Evolutionary conservation across 2,113 vertebrate genomes (phyloP), one percentile per base, ranked within the genome.

Genomic region (Raja brachyura): DNA sequence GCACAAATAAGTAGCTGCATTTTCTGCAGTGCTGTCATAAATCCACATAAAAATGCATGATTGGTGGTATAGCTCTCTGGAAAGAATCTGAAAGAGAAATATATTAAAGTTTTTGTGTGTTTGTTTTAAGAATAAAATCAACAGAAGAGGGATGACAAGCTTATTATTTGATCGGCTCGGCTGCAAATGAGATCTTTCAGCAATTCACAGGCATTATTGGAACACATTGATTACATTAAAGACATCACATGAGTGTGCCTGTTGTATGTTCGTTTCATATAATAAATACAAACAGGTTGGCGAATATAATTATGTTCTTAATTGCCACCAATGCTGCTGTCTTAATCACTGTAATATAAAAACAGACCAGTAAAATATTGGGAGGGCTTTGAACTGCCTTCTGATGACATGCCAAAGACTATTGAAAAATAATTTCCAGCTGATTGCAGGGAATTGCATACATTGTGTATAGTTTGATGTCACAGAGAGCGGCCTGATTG

Each of bases 361-460:
- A 61, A 25, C 28, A 66, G 78, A 13, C 20, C 78, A 81, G 59
- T 61, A 5, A 4, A 85, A 85, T 85, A 25, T 59, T 85, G 25
- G 28, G 59, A 86, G 13, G 56, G 54, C 54, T 83, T 48, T 83
- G 59, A 59, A 28, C 81, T 85, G 54, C 28, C 81, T 61, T 63
- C 56, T 88, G 28, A 33, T 28, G 13, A 63, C 83, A 88, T 63
- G 83, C 59, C 8, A 16, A 54, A 88, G 14, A n/a, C 31, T 63
- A 63, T 63, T 25, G 83, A 63, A n/a, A 61, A 88, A 63, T 63
- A 88, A 66, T 63, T 88, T 63, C 1, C 56, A n/a, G 11, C 11
- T 88, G 83, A 88, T 88, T 88, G 61, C 54, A 59, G 81, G 81
- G 56, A 86, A 86, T 86, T 88, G 83, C 33, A 88, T 88, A 66